A percentile compares a stretch with the other conserved stretches of the same genome.
Conservation (phyloP, 2,797 vertebrate species). For the Perodicticus potto region DNA sequence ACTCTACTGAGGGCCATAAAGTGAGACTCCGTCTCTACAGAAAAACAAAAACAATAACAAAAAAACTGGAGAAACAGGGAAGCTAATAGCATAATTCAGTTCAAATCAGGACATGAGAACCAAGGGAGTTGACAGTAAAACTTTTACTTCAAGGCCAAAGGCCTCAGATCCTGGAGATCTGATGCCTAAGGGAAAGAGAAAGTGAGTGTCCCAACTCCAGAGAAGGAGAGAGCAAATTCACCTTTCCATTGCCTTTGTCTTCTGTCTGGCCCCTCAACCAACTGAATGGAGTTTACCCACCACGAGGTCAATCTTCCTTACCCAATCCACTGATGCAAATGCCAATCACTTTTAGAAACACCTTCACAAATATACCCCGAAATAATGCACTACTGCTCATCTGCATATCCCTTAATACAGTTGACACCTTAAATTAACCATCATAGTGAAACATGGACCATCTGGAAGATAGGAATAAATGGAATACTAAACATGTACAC, state of each 20-base stretch:
- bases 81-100: background rate
- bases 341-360: background rate
- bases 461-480: background rate
- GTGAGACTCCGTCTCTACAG: no score
- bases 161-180: background rate
- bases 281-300: background rate
- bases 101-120: background rate
- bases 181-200: background rate
- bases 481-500: background rate
- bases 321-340: background rate
- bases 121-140: background rate
- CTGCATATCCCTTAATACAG: background rate
- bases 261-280: background rate
- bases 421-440: background rate
- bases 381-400: background rate
- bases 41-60: no score
- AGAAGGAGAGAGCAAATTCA: background rate
- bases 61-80: background rate
- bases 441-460: background rate
- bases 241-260: no score
- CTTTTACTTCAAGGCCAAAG: background rate
- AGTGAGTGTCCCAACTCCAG: background rate
- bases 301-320: background rate
- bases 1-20: no score
- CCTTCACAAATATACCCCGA: background rate